Evolutionary conservation across 2,113 vertebrate species (phyloP).

Genomic region (Telmatochromis sp.): DNA sequence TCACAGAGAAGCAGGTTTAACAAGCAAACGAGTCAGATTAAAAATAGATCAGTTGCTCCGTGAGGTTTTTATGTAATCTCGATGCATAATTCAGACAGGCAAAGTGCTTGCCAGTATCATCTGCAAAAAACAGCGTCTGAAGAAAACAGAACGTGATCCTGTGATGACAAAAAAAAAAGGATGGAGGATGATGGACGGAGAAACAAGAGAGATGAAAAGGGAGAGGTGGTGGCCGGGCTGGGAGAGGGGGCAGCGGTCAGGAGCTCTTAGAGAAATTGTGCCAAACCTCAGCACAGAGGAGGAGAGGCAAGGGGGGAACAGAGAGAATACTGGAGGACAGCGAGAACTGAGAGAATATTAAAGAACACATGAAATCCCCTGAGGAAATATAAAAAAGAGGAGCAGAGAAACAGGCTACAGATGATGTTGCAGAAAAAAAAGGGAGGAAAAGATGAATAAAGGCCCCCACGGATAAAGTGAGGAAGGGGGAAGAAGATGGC

Average conservation of each 20-base stretch:
- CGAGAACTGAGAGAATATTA: conserved; percentile 58
- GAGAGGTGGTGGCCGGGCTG: not conserved
- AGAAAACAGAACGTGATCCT: not conserved
- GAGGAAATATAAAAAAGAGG: conserved; percentile 11
- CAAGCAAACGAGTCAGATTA: conserved; percentile 58
- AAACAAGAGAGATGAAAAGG: not conserved
- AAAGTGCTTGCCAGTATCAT: conserved; percentile 62
- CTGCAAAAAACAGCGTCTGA: conserved; percentile 29
- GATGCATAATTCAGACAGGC: conserved; percentile 69
- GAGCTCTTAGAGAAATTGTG: conserved; percentile 1
- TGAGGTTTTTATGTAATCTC: conserved; percentile 60
- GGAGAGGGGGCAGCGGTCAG: conserved; percentile 2
- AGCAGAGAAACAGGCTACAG: conserved; percentile 13
- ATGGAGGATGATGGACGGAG: not conserved
- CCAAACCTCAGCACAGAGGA: not conserved
- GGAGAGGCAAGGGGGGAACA: not conserved
- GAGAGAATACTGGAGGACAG: conserved; percentile 44
- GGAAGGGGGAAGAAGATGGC: not conserved
- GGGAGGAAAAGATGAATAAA: conserved; percentile 36
- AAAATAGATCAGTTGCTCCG: conserved; percentile 68
- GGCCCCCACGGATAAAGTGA: not conserved
- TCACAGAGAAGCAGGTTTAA: conserved; percentile 56
- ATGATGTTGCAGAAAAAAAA: conserved; percentile 36
- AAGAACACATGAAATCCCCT: conserved; percentile 26
- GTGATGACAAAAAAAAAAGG: not conserved